Evolutionary conservation across 2,113 vertebrate species (phyloP).

Genomic region (Nibea coibor): DNA sequence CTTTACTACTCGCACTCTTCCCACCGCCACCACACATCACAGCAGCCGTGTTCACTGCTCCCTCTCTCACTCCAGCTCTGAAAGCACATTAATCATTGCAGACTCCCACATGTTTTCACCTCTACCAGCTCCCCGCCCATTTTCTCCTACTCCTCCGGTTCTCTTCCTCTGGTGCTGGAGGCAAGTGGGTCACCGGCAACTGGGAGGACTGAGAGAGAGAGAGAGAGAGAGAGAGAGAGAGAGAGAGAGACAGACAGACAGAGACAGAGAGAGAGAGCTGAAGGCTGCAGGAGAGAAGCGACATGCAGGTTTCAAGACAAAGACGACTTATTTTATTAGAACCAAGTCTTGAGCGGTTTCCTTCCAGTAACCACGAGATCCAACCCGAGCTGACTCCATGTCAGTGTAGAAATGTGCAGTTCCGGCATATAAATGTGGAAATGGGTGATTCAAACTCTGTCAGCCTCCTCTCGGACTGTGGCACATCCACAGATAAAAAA

Average conservation of each 20-base stretch:
- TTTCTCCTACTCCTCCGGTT: constrained; percentile 58
- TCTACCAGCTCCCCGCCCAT: constrained; percentile 48
- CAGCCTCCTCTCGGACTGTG: constrained; percentile 4
- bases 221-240: background rate
- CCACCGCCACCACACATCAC: constrained; percentile 20
- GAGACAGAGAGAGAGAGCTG: background rate
- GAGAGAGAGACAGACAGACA: too few species aligned
- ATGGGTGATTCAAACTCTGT: background rate
- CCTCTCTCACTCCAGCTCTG: constrained; percentile 47
- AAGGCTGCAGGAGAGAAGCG: background rate
- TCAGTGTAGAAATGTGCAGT: background rate
- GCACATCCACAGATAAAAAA: background rate
- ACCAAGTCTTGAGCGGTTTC: constrained; percentile 4
- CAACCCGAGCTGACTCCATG: constrained; percentile 7
- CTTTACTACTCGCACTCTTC: constrained; percentile 10
- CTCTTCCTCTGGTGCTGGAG: constrained; percentile 50
- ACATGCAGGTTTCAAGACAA: constrained; percentile 14
- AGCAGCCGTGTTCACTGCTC: constrained; percentile 10
- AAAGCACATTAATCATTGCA: constrained; percentile 72
- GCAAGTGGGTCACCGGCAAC: constrained; percentile 71
- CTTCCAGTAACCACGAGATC: background rate
- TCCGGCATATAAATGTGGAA: background rate
- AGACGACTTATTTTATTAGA: constrained; percentile 41
- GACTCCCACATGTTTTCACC: constrained; percentile 69
- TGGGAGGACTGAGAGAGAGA: constrained; percentile 43